A percentile compares a stretch with the other conserved stretches of the same genome.
Conservation (phyloP, 2,113 vertebrate species). For the Oreochromis niloticus region DNA sequence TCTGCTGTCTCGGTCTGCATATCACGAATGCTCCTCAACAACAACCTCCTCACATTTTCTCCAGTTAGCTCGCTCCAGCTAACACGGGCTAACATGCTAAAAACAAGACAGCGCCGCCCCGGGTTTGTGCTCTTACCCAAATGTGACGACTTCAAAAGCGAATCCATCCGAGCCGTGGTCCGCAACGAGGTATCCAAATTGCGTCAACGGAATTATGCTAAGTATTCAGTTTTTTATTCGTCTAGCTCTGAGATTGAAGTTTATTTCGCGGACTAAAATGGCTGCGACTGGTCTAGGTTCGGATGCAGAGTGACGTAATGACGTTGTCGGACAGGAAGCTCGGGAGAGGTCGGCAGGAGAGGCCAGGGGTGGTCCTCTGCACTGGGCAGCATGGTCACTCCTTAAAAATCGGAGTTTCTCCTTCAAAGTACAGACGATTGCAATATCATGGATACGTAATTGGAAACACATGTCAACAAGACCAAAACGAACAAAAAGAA, state of each 20-base stretch:
- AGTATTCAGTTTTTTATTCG: neutral
- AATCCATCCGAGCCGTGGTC: neutral
- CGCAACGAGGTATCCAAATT: neutral
- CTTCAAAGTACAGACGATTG: neutral
- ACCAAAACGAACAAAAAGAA: neutral
- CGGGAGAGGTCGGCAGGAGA: neutral
- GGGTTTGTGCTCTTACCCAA: slow-evolving; percentile 39
- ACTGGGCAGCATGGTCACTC: neutral
- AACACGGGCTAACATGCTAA: slow-evolving; percentile 55
- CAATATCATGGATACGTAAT: neutral
- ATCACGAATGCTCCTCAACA: slow-evolving; percentile 12
- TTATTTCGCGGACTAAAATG: slow-evolving; percentile 76
- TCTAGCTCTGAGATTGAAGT: slow-evolving; percentile 59
- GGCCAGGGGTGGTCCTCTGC: neutral
- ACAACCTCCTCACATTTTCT: slow-evolving; percentile 38
- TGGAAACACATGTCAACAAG: neutral
- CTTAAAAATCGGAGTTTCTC: neutral
- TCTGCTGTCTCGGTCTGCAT: neutral
- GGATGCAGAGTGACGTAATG: slow-evolving; percentile 71
- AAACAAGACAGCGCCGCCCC: slow-evolving; percentile 53
- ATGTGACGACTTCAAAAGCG: neutral
- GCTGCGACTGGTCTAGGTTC: slow-evolving; percentile 64
- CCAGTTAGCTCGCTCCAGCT: slow-evolving; percentile 24
- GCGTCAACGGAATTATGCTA: neutral
- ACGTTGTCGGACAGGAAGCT: slow-evolving; percentile 8